Evolutionary conservation across 2,113 vertebrate species (phyloP), one percentile per base, ranked within the genome.

Genomic region (Rhabdomys dilectus): DNA sequence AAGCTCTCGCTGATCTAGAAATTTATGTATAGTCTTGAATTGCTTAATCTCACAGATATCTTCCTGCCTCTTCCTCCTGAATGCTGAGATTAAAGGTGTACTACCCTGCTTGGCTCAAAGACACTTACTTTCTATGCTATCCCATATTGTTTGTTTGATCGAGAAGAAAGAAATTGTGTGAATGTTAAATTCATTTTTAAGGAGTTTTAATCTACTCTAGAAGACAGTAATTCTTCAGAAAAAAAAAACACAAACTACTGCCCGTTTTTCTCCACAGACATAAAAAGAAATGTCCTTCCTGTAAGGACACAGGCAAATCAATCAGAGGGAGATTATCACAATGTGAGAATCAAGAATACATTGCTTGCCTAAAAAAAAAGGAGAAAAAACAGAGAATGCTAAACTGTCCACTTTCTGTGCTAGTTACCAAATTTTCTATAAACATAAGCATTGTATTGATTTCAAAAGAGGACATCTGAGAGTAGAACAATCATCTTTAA

Each of bases 131-230:
- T 51, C 64, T 81, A 72, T 60, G 1, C 0, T 34, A 19, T 3
- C 1, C 53, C 3, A 12, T 73, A n/a, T 42, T 73, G 4, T 56
- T 77, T 8, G 31, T 56, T 77, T 8, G 31, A 60, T 22, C 8
- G 70, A 90, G n/a, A 77, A 90, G 51, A 11, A 87, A 90, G 1
- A 88, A 89, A n/a, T 88, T 48, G 73, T 29, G 24, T 36, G 24
- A 42, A 29, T 91, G 87, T 72, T 60, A 1, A 51, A 72, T 66
- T 72, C 17, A 64, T 48, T 87, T 87, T 91, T 90, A 77, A 93
- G 64, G 34, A 90, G 9, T 62, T 75, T 31, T 34, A 22, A 24
- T 22, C 12, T 75, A 13, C 0, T 64, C 5, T 36, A 5, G 82
- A 24, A 70, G 4, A 26, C 68, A 72, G 7, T 93, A 16, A 75